Percentiles rank a stretch among this genome's conserved stretches.
phyloP scores from a whole-genome alignment of 2,888 invertebrate genomes.

The Sminthurinus aureus region DNA sequence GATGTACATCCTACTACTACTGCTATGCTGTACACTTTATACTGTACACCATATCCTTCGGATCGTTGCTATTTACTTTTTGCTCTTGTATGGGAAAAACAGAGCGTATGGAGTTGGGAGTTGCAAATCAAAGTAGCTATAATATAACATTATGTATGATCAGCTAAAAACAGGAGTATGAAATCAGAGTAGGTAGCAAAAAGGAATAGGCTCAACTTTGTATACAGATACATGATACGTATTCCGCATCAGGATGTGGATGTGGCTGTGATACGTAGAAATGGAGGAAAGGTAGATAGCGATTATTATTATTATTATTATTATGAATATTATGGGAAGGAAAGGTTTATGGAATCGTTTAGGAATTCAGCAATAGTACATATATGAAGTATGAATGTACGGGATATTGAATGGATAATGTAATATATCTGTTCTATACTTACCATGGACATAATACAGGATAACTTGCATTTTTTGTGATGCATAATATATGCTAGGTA shows the following conservation, averaged over 20 bases:
- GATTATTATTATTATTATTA: background rate
- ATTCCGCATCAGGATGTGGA: background rate
- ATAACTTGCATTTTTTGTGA: too few species aligned
- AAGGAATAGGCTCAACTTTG: background rate
- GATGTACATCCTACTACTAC: background rate
- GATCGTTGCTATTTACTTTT: too few species aligned
- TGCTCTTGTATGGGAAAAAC: background rate
- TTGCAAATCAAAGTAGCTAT: constrained; percentile 20
- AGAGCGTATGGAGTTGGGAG: background rate
- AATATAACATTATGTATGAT: constrained; percentile 12
- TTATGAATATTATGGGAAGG: constrained; percentile 37
- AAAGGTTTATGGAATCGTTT: constrained; percentile 35
- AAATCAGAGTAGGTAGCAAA: background rate
- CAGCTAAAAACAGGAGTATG: constrained; percentile 20
- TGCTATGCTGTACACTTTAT: too few species aligned
- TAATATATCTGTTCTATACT: too few species aligned
- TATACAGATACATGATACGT: background rate
- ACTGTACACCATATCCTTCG: too few species aligned
- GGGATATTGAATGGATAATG: too few species aligned
- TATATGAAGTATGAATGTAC: background rate
- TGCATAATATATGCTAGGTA: too few species aligned
- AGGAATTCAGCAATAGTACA: constrained; percentile 11
- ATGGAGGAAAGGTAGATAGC: background rate
- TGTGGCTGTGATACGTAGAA: background rate
- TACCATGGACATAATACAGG: too few species aligned